phyloP scores from a whole-genome alignment of 2,797 vertebrate species.

The Rousettus madagascariensis region DNA sequence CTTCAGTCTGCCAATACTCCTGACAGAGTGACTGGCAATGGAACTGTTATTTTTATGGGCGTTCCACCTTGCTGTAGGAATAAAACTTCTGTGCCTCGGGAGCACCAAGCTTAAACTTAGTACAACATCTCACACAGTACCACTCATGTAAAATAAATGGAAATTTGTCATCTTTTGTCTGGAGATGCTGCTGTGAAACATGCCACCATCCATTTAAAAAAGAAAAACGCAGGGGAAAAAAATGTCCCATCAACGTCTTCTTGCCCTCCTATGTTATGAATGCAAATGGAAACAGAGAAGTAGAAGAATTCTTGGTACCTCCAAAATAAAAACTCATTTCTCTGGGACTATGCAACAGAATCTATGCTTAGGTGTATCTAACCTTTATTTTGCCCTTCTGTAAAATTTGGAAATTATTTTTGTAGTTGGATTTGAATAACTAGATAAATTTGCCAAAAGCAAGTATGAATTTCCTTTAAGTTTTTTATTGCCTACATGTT shows the following conservation, averaged over 20 bases:
- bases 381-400: background rate
- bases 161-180: slow-evolving; percentile 64
- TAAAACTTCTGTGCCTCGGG: background rate
- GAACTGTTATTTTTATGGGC: slow-evolving; percentile 19
- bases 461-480: background rate
- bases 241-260: background rate
- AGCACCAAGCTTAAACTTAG: background rate
- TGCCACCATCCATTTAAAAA: slow-evolving; percentile 47
- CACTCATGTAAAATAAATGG: slow-evolving; percentile 42
- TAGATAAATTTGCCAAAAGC: background rate
- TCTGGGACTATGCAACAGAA: background rate
- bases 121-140: background rate
- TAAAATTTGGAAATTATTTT: background rate
- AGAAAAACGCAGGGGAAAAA: slow-evolving; percentile 18
- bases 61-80: background rate
- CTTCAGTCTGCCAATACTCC: slow-evolving; percentile 35
- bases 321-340: background rate
- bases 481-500: background rate
- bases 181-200: slow-evolving; percentile 31
- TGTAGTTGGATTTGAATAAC: background rate
- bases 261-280: background rate
- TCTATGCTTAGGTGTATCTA: background rate
- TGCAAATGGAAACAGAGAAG: background rate
- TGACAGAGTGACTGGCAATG: background rate
- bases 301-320: background rate